Conservation (phyloP, 2,888 invertebrate genomes). For the Polydrusus cervinus region DNA sequence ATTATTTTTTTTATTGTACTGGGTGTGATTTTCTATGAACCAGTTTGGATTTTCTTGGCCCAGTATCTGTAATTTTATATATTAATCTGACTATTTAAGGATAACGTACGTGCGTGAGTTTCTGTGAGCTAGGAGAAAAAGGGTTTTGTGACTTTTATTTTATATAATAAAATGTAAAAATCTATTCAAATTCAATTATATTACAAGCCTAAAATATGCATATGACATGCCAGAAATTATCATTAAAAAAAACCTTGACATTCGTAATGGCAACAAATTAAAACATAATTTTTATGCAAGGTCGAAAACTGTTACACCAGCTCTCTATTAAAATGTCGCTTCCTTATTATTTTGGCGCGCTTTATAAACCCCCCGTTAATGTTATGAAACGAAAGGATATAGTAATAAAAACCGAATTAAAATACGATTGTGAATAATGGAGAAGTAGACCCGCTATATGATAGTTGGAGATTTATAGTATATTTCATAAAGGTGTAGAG, state of each 20-base stretch:
- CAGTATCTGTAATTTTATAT: no score
- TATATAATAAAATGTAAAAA: no score
- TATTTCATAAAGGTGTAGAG: no score
- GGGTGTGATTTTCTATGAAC: no score
- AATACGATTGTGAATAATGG: neutral
- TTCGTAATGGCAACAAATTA: conserved; percentile 6
- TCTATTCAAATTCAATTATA: no score
- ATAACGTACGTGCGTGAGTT: no score
- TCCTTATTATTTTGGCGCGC: conserved; percentile 19
- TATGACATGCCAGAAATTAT: neutral
- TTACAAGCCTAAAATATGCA: neutral
- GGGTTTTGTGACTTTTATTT: no score
- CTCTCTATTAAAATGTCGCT: conserved; percentile 1
- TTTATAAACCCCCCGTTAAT: neutral
- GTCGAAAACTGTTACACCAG: neutral
- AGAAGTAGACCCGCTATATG: neutral
- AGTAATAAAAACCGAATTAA: conserved; percentile 15
- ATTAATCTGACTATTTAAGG: no score
- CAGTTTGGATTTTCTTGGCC: no score
- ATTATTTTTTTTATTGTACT: no score
- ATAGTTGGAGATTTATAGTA: no score
- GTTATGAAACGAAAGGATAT: conserved; percentile 5
- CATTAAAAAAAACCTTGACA: conserved; percentile 6
- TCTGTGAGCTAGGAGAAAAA: no score
- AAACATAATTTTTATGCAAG: neutral